A percentile compares a stretch with the other conserved stretches of the same genome.
phyloP scores from a whole-genome alignment of 1,140 invertebrate genomes.

The Saccostrea echinata region DNA sequence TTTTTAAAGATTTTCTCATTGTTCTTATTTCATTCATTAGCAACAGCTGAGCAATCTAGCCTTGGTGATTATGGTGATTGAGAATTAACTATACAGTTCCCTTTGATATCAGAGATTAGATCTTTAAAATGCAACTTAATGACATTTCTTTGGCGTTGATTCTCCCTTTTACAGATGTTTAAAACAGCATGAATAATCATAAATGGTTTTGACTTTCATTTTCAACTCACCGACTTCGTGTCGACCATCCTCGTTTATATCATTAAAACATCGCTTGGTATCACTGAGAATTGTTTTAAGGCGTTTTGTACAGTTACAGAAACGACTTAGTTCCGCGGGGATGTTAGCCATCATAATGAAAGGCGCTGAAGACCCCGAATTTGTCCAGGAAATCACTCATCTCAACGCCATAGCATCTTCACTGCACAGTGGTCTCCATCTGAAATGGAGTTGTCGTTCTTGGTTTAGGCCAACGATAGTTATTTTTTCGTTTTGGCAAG shows the following conservation, averaged over 20 bases:
- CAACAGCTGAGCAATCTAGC: no score
- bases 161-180: no score
- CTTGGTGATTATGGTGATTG: no score
- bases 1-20: no score
- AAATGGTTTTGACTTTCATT: neutral
- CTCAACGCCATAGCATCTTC: neutral
- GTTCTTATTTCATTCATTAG: no score
- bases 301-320: slow-evolving; percentile 60
- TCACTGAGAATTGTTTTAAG: slow-evolving; percentile 62
- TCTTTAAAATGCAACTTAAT: no score
- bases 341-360: slow-evolving; percentile 51
- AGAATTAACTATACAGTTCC: no score
- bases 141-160: no score
- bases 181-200: no score
- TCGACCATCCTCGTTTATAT: slow-evolving; percentile 63
- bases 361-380: neutral
- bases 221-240: slow-evolving; percentile 62
- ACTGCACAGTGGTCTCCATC: neutral
- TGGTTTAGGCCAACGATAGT: neutral
- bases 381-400: slow-evolving; percentile 8
- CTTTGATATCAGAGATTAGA: no score
- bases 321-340: slow-evolving; percentile 58
- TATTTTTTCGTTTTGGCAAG: neutral
- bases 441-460: neutral
- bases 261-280: slow-evolving; percentile 66